Conservation (phyloP, 2,797 vertebrate species). For the Pangasius larnaudii region DNA sequence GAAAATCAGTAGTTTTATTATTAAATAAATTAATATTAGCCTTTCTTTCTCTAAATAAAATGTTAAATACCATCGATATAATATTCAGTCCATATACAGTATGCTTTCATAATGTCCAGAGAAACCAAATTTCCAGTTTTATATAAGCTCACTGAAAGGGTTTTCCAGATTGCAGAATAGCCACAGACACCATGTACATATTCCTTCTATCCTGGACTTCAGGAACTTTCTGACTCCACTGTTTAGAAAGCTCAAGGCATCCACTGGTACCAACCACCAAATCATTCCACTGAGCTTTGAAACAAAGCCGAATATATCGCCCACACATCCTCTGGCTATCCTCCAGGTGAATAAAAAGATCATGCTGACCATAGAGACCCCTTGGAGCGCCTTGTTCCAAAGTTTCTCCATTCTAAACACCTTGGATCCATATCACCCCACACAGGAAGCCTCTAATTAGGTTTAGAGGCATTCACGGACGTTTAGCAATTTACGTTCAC, state of each 20-base stretch:
- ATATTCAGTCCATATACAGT: conserved; percentile 61
- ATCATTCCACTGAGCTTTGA: conserved; percentile 34
- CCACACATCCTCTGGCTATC: conserved; percentile 35
- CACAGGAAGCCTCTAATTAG: neutral
- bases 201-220: conserved; percentile 50
- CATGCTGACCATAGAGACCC: conserved; percentile 28
- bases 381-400: conserved; percentile 44
- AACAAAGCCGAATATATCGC: conserved; percentile 27
- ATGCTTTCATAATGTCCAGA: conserved; percentile 70
- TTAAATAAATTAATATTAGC: conserved; percentile 98
- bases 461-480: conserved; percentile 5
- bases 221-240: conserved; percentile 47
- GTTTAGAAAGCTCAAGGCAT: conserved; percentile 61
- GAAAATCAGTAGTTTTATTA: conserved; percentile 84
- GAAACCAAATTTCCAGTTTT: conserved; percentile 38
- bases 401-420: conserved; percentile 46
- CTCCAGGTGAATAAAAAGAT: conserved; percentile 37
- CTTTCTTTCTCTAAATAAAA: conserved; percentile 78
- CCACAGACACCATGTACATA: conserved; percentile 52
- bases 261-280: conserved; percentile 63
- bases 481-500: neutral
- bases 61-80: conserved; percentile 84
- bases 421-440: conserved; percentile 40
- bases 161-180: conserved; percentile 59
- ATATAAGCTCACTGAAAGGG: conserved; percentile 26